Conservation (phyloP, 2,888 invertebrate genomes). For the Mesorhabditis spiculigera region DNA sequence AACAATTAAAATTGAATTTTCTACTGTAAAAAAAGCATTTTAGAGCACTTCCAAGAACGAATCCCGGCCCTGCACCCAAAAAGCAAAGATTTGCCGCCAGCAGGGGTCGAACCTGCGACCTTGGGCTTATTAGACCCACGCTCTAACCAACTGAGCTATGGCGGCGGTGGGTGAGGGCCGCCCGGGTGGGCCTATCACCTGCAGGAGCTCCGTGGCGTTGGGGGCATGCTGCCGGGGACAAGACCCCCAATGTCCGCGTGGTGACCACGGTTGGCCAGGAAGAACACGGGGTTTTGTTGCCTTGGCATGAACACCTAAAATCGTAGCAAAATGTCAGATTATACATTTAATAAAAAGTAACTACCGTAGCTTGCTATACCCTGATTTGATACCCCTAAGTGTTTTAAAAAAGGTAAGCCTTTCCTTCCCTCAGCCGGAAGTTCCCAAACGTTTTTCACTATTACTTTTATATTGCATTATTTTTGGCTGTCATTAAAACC, state of each 20-base stretch:
- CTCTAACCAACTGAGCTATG: constrained; percentile 57
- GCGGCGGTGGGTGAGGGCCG: constrained; percentile 22
- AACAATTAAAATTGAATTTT: constrained; percentile 8
- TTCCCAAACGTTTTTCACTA: no score
- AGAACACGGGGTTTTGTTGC: constrained; percentile 77
- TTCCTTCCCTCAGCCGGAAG: no score
- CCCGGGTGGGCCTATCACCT: constrained; percentile 13
- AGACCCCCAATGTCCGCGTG: constrained; percentile 89
- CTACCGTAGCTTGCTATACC: no score
- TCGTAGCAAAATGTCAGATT: neutral
- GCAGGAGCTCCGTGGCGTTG: constrained; percentile 76
- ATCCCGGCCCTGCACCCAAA: no score
- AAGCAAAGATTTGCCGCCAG: neutral
- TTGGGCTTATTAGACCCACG: constrained; percentile 57
- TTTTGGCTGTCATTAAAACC: no score
- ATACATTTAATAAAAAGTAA: no score
- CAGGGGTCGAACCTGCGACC: constrained; percentile 31
- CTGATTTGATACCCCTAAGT: no score
- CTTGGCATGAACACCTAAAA: constrained; percentile 64
- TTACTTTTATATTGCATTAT: no score
- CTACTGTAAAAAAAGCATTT: neutral
- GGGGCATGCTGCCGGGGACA: constrained; percentile 78
- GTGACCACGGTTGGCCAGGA: constrained; percentile 94
- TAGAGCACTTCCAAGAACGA: neutral
- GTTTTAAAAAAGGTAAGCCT: no score